Evolutionary conservation across 2,888 invertebrate genomes (phyloP).

Genomic region (Leptarthrus brevirostris): DNA sequence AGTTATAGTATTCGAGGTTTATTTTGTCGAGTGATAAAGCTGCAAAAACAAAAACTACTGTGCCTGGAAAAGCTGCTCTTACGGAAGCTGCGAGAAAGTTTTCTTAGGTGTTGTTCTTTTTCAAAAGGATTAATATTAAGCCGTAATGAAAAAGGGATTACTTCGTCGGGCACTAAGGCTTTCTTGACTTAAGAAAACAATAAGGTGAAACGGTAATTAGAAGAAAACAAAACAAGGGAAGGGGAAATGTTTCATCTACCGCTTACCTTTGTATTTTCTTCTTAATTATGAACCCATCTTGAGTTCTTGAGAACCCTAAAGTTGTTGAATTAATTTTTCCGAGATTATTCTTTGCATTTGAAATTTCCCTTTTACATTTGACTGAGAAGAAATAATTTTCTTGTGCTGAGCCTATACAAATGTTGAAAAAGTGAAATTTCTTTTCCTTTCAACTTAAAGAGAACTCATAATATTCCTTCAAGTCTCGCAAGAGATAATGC

Average conservation of each 20-base stretch:
- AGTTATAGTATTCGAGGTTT: neutral
- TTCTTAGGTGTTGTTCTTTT: conserved; percentile 13
- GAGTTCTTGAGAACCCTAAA: neutral
- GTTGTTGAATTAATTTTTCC: neutral
- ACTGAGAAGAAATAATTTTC: too few species aligned
- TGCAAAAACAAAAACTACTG: neutral
- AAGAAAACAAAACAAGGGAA: neutral
- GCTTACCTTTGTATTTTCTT: neutral
- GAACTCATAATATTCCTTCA: too few species aligned
- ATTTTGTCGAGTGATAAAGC: neutral
- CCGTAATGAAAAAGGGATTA: conserved; percentile 20
- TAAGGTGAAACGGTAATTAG: conserved; percentile 31
- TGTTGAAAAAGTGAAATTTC: too few species aligned
- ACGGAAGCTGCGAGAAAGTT: neutral
- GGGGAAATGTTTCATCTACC: neutral
- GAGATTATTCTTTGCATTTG: neutral
- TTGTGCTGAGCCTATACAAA: too few species aligned
- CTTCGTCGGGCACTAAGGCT: neutral
- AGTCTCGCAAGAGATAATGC: too few species aligned
- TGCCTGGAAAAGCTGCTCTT: neutral
- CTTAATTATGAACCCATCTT: neutral
- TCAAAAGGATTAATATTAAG: conserved; percentile 18
- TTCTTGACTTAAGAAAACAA: conserved; percentile 9
- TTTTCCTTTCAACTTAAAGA: too few species aligned
- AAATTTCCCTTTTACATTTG: too few species aligned